Evolutionary conservation across 2,113 vertebrate species (phyloP).

Genomic region (Butorides virescens): DNA sequence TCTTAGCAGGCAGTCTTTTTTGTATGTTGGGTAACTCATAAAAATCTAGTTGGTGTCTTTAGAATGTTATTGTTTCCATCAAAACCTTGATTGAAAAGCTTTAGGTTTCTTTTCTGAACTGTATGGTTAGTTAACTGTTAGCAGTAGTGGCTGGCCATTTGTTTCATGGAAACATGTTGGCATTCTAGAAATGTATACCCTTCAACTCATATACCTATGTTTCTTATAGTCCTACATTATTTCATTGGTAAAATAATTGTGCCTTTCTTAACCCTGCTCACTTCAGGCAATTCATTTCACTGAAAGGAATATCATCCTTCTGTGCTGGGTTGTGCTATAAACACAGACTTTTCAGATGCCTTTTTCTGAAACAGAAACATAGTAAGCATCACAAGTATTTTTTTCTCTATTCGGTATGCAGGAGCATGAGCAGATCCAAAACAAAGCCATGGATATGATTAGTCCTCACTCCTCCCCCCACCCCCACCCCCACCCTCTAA

Average conservation of each 20-base stretch:
- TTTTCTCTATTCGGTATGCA: not conserved
- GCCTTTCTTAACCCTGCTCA: not conserved
- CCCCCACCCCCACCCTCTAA: not conserved
- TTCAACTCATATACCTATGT: not conserved
- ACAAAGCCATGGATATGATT: not conserved
- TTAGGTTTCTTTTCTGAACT: not conserved
- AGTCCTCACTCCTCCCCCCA: not conserved
- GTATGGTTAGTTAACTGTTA: not conserved
- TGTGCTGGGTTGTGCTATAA: not conserved
- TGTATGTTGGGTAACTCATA: not conserved
- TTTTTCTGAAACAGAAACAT: not conserved
- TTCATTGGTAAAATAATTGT: not conserved
- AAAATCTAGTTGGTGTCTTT: not conserved
- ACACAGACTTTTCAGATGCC: not conserved
- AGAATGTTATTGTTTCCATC: conserved; percentile 1
- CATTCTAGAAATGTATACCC: not conserved
- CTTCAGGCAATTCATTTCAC: not conserved
- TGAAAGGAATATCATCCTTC: not conserved
- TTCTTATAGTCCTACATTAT: not conserved
- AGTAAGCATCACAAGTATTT: not conserved
- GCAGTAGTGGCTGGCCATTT: not conserved
- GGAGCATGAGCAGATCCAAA: not conserved
- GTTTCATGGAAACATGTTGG: not conserved
- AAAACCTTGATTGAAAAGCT: conserved; percentile 3
- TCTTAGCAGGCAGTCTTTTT: not conserved